Conservation (phyloP, 2,888 invertebrate genomes). For the Osedax frankpressi region DNA sequence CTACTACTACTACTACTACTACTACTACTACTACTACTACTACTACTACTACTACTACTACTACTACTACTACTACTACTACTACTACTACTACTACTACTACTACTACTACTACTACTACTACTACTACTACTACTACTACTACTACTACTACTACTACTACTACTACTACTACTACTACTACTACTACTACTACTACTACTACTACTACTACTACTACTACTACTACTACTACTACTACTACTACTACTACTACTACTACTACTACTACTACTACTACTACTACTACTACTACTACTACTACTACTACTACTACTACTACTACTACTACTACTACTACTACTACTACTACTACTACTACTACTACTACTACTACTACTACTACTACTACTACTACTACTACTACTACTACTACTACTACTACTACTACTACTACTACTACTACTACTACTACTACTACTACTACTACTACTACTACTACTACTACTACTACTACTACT, state of each 20-base stretch:
- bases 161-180: too few relatives aligned
- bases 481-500: neutral
- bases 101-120: too few relatives aligned
- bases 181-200: neutral
- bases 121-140: too few relatives aligned
- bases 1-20: neutral
- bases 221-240: neutral
- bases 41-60: neutral
- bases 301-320: neutral
- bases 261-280: neutral
- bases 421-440: neutral
- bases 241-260: neutral
- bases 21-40: neutral
- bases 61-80: neutral
- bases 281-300: neutral
- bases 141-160: too few relatives aligned
- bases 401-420: neutral
- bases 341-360: neutral
- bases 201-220: neutral
- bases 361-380: neutral
- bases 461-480: neutral
- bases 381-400: neutral
- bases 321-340: neutral
- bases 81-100: too few relatives aligned
- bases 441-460: neutral